Base-by-base conservation (phyloP, 2,797 vertebrate species). In the Meriones psammophilus region DNA sequence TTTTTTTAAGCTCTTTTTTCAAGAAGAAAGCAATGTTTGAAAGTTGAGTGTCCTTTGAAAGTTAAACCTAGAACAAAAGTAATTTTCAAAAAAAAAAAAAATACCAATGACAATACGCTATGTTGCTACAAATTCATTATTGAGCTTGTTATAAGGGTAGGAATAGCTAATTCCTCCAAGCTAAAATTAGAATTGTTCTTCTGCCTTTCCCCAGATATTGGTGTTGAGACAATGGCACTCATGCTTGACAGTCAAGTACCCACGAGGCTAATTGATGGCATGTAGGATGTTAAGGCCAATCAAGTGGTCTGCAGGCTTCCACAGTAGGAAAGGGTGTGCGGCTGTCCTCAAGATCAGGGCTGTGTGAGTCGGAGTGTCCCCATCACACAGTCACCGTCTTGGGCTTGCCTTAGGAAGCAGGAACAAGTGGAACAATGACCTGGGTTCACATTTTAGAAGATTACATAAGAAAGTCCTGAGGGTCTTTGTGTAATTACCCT, bases 221-320 rank as follows among this genome's bases (percentile, higher is more conserved):
- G 62, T 88, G 42, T 92, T 92, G 60, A 92, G 96, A 91, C 79
- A 94, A 92, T 91, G 14, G n/a, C 92, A 58, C 20, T 1, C 90
- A 60, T 74, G 86, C 90, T 93, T 79, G 77, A 71, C 78, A 91
- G 74, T 39, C 93, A 92, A 64, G 66, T 36, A 22, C 85, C 88
- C 69, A 79, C 28, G 54, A 91, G 85, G 89, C 88, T 97, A 88
- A 96, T 94, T 96, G 87, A 89, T 62, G 50, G 81, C 83, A 96
- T 79, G 89, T 91, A 94, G 92, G 92, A 89, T 58, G 78, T 81
- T 95, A 93, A 96, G 94, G 89, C 80, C 86, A 90, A 96, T 97
- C 94, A 96, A 95, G 68, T 88, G 95, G 95, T 95, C 97, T 92
- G 86, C 96, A 92, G 94, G 94, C 95, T 95, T 96, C 92, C 91